Percentiles rank a stretch among this genome's conserved stretches.
Conservation (phyloP, 2,113 vertebrate species). For the Vicugna pacos region DNA sequence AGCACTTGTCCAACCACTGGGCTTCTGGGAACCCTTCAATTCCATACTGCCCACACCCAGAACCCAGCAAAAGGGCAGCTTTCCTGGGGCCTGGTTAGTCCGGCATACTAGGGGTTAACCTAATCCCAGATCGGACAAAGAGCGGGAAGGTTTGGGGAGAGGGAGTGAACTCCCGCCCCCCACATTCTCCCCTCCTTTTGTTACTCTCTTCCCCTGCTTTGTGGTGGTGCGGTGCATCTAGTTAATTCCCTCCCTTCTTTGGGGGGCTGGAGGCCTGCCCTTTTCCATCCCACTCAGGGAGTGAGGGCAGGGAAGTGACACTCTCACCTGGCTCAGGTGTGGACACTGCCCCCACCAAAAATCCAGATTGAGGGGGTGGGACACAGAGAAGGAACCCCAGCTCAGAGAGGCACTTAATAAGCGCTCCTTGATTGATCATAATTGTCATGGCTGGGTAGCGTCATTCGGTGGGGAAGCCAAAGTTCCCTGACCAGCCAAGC, state of each 20-base stretch:
- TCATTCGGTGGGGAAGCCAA: background rate
- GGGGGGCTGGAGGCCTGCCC: background rate
- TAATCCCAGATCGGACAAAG: slow-evolving; percentile 53
- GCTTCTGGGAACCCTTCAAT: background rate
- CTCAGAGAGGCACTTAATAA: background rate
- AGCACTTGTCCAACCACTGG: background rate
- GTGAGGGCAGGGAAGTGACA: background rate
- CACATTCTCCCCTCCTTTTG: background rate
- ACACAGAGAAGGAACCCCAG: background rate
- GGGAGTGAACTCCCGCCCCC: background rate
- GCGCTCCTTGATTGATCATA: background rate
- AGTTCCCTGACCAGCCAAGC: background rate
- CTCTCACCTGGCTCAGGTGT: slow-evolving; percentile 15
- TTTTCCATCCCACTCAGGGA: background rate
- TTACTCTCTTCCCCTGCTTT: slow-evolving; percentile 17
- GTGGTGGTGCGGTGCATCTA: background rate
- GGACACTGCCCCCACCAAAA: background rate
- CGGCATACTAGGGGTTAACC: slow-evolving; percentile 60
- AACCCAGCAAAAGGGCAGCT: background rate
- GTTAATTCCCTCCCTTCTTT: slow-evolving; percentile 30
- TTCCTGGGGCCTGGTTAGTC: background rate
- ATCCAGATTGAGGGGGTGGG: background rate
- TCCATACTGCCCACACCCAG: background rate
- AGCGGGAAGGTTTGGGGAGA: slow-evolving; percentile 19
- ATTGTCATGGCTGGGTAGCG: background rate